Evolutionary conservation across 1,140 invertebrate genomes (phyloP).

Genomic region (roundworm (Caenorhabditis elegans)): DNA sequence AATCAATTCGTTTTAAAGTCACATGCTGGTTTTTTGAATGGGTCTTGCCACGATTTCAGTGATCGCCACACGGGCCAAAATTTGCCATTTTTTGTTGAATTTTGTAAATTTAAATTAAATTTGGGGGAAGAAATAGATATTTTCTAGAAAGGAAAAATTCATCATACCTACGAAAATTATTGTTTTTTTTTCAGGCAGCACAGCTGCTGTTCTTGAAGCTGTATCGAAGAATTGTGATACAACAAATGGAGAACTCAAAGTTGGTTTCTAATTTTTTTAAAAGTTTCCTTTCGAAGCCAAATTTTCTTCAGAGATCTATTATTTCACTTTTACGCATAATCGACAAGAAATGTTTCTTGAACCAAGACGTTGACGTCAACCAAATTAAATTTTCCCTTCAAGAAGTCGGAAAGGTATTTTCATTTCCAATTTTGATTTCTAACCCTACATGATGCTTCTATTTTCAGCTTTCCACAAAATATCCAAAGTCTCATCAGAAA

Average conservation of each 20-base stretch:
- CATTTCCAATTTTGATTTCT: not conserved
- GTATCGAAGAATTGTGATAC: constrained; percentile 22
- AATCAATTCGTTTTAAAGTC: too few relatives aligned
- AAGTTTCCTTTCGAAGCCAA: too few relatives aligned
- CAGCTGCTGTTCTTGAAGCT: constrained; percentile 10
- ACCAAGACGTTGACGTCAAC: constrained; percentile 18
- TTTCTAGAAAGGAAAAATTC: too few relatives aligned
- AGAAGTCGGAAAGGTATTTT: constrained; percentile 6
- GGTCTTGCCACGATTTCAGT: too few relatives aligned
- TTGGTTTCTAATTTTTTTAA: not conserved
- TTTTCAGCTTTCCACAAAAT: constrained; percentile 1
- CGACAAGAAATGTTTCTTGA: constrained; percentile 23
- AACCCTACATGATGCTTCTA: not conserved
- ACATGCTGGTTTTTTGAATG: too few relatives aligned
- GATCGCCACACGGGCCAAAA: too few relatives aligned
- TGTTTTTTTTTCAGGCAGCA: not conserved
- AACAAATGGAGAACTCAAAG: not conserved
- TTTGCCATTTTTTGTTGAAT: too few relatives aligned
- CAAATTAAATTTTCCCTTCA: constrained; percentile 13
- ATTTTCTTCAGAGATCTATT: not conserved
- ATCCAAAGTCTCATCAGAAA: not conserved
- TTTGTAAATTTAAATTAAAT: too few relatives aligned
- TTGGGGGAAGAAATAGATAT: too few relatives aligned
- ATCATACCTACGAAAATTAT: not conserved
- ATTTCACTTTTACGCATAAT: constrained; percentile 15